Evolutionary conservation across 2,797 vertebrate species (phyloP).

Genomic region (Leucoraja ocellata): DNA sequence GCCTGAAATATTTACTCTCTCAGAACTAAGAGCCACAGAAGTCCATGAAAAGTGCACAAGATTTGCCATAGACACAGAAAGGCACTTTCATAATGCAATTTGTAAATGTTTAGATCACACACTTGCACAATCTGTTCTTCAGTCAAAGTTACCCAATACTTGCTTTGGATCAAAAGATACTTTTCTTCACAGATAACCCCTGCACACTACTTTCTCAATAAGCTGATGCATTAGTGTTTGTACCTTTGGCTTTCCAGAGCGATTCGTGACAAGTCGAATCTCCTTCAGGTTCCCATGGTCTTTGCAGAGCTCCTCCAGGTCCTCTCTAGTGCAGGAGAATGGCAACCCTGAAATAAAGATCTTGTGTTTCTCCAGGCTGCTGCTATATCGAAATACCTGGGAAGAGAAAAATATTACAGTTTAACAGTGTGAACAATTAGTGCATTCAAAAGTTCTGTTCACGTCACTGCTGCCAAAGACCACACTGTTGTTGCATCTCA

Average conservation of each 20-base stretch:
- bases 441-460: not conserved
- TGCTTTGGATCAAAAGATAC: not conserved
- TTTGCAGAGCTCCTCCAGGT: slow-evolving; percentile 75
- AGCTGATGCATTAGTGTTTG: not conserved
- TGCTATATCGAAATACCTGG: slow-evolving; percentile 90
- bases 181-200: not conserved
- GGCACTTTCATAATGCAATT: not conserved
- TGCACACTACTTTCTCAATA: not conserved
- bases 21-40: not conserved
- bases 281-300: slow-evolving; percentile 76
- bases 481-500: not conserved
- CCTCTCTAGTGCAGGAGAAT: slow-evolving; percentile 79
- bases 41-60: not conserved
- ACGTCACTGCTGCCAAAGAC: not conserved
- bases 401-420: not conserved
- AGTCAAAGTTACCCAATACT: not conserved
- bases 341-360: slow-evolving; percentile 90
- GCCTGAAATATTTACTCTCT: not conserved
- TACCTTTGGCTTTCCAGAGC: slow-evolving; percentile 93
- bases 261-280: slow-evolving; percentile 84
- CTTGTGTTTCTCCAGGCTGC: slow-evolving; percentile 85
- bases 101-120: no score
- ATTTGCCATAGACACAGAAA: not conserved
- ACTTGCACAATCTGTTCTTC: not conserved
- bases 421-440: not conserved